Evolutionary conservation across 2,113 vertebrate genomes (phyloP), one percentile per base, ranked within the genome.

Genomic region (Rhegmatorhina hoffmannsi): DNA sequence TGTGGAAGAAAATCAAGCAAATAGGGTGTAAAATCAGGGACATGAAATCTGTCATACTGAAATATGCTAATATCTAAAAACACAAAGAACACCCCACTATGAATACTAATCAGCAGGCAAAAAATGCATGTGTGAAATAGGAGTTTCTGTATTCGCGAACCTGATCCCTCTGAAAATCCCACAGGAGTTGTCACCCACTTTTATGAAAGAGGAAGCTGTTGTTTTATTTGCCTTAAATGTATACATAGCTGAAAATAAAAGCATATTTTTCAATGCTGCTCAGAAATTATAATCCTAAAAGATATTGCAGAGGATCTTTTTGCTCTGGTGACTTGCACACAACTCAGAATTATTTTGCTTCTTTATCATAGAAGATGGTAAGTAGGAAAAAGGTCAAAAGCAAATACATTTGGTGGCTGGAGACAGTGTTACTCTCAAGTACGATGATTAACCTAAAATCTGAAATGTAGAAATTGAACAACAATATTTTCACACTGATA

Each of bases 301-400:
- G 9, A 16, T 77, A 9, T 46, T 67, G 24, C 29, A 91, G 47
- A 72, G 16, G 7, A 63, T 60, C 26, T 55, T 81, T 88, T 80
- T 73, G 7, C 25, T 79, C 55, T 1, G 1, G 28, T 84, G 24
- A 43, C 46, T 89, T 95, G 76, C 21, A 55, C 9, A 82, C 55
- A 78, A 25, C 9, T 34, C 16, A 64, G 36, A 25, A 7, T 2
- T 89, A 52, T 58, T 83, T 47, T n/a, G 8, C n/a, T 78, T 60
- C 96, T 88, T 52, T 13, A 64, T 44, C 28, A 44, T 28, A 33
- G 84, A 87, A 93, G 63, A 67, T 60, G 87, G 79, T 74, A 97
- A 98, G 77, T 94, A 95, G 94, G 96, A 59, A 49, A 98, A 98
- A 96, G 84, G 90, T 97, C 83, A 93, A 17, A 25, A 86, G 85